Base-by-base conservation (phyloP, 1,140 invertebrate genomes). In the Drosophila virilis region DNA sequence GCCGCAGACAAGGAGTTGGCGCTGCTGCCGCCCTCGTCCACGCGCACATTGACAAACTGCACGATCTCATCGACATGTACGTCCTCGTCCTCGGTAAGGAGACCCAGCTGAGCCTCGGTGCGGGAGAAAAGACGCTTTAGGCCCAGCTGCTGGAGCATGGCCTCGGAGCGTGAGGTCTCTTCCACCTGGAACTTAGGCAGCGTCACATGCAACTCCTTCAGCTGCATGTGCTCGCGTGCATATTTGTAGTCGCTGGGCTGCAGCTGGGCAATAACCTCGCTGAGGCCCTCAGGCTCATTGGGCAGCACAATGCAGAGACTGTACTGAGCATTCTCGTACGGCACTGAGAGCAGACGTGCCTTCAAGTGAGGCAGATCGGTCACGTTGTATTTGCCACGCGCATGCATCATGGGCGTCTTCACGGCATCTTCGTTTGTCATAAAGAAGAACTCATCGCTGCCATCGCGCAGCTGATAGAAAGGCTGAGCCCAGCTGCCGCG, bases 1-100 rank as follows among this genome's bases (percentile, higher is more conserved):
- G 73, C 78, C 0, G 80, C 84, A 0, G 86, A 86, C 2, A 92
- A 28, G 9, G 74, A 78, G 37, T 84, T 92, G 54, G 77, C 78
- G n/a, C 84, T 78, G 22, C 75, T 91, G 22, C 80, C 80, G 1
- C 74, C 83, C 54, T 94, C 93, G 74, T 95, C 94, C 6, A 95
- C 93, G 22, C 94, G 92, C 0, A 95, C 92, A 10, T 93, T 94
- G 0, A 95, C 94, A 60, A 94, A 93, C 76, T 95, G 94, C 1
- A 94, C 94, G 65, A 95, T 81, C 82, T 95, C 94, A 66, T 94
- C 93, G 1, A 95, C 93, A 74, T 94, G 94, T 2, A 94, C 80
- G 51, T 93, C 93, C 33, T 69, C 40, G 43, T 93, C 93, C 15
- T 86, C 80, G n/a, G 94, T 94, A 7, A 95, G 93, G 6, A 94